phyloP scores from a whole-genome alignment of 2,113 vertebrate genomes.

The Carassius carassius region DNA sequence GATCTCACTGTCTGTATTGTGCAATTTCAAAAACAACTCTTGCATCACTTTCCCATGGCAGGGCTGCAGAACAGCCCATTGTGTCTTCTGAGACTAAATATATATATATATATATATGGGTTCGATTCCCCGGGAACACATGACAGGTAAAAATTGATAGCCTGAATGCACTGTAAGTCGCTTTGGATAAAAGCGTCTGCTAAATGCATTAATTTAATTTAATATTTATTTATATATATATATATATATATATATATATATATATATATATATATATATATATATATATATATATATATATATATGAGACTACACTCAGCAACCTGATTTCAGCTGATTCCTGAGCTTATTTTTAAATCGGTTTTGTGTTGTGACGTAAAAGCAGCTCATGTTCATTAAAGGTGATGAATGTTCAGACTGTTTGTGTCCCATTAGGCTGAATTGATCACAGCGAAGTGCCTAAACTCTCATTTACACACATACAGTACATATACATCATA shows the following conservation, averaged over 20 bases:
- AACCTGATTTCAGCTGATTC: slow-evolving; percentile 13
- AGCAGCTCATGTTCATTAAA: slow-evolving; percentile 16
- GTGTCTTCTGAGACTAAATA: not conserved
- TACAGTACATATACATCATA: not conserved
- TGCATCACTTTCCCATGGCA: not conserved
- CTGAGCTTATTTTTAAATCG: slow-evolving; percentile 23
- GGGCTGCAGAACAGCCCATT: not conserved
- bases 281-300: too few species aligned
- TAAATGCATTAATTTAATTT: too few species aligned
- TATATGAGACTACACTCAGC: too few species aligned
- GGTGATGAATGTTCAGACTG: slow-evolving; percentile 5
- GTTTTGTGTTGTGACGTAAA: slow-evolving; percentile 1
- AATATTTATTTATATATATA: too few species aligned
- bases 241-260: too few species aligned
- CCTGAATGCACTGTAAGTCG: too few species aligned
- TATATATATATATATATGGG: too few species aligned
- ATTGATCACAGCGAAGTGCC: not conserved
- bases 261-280: too few species aligned
- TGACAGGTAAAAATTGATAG: too few species aligned
- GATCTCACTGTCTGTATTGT: not conserved
- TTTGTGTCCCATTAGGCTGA: not conserved
- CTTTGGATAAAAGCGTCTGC: too few species aligned
- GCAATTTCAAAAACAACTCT: not conserved
- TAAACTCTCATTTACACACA: not conserved
- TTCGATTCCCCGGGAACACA: too few species aligned